phyloP scores from a whole-genome alignment of 64 coral and sea anemone species.

The Porites australiensis region DNA sequence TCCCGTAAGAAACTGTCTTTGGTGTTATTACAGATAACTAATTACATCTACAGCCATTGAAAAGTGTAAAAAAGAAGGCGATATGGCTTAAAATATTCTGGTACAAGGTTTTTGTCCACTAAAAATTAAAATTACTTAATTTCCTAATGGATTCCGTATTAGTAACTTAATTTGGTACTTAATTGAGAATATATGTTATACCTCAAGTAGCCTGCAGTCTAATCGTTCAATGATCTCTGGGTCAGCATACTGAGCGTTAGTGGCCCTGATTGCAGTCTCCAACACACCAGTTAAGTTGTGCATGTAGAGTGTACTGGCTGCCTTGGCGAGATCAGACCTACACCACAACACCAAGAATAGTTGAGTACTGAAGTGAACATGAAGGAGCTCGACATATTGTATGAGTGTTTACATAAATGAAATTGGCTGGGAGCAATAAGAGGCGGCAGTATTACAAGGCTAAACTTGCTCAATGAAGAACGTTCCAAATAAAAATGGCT shows the following conservation, averaged over 20 bases:
- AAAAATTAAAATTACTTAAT: too few relatives aligned
- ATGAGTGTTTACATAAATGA: too few relatives aligned
- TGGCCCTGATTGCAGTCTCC: slow-evolving; percentile 94
- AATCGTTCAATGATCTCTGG: slow-evolving; percentile 94
- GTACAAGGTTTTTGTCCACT: too few relatives aligned
- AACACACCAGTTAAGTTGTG: slow-evolving; percentile 94
- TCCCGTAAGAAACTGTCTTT: too few relatives aligned
- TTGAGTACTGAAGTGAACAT: background rate
- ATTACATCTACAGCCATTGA: too few relatives aligned
- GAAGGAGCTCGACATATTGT: too few relatives aligned
- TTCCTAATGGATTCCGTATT: background rate
- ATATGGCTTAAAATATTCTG: background rate
- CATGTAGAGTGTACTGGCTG: slow-evolving; percentile 95
- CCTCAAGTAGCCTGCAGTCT: slow-evolving; percentile 95
- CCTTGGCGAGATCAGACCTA: slow-evolving; percentile 90
- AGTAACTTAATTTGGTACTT: too few relatives aligned
- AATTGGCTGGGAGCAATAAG: too few relatives aligned
- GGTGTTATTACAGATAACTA: too few relatives aligned
- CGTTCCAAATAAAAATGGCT: background rate
- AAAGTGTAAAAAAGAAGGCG: background rate
- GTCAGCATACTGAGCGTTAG: slow-evolving; percentile 97
- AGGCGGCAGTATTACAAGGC: background rate
- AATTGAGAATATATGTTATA: background rate
- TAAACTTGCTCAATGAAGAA: background rate
- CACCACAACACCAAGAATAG: background rate